Evolutionary conservation across 2,888 invertebrate species (phyloP), one percentile per base, ranked within the genome.

Genomic region (Agriopis aurantiaria): DNA sequence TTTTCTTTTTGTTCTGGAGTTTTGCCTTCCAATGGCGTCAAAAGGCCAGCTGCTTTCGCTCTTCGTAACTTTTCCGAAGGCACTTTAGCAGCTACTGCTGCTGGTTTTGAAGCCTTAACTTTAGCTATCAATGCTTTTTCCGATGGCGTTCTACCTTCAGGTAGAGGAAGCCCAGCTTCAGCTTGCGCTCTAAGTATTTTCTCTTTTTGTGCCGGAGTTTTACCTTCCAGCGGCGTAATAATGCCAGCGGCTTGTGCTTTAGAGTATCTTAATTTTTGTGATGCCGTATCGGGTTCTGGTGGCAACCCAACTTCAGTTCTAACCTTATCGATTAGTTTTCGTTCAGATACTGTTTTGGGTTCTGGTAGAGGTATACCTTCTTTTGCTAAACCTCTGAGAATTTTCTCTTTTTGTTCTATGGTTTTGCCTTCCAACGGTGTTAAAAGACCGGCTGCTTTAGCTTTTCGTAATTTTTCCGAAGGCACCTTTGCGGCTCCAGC

Each of bases 361-460:
- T 79, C 78, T 3, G 82, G 82, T 41, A 53, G 12, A 81, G 63
- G 6, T 77, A 77, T 33, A 80, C 48, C 2, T 81, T 81, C 43
- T 23, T 75, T 74, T 17, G 78, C 75, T 69, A 80, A 73, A 3
- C 63, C 79, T 69, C 52, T 76, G 0, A 85, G 23, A 12, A 86
- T 78, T 60, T 78, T 77, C 75, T 82, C 81, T 66, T 83, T 81
- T 59, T 82, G 69, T 33, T 63, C 61, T 5, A 68, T 57, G 11
- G 80, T 65, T 77, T 80, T 80, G 0, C 82, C 82, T 71, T 81
- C 78, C 43, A 85, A 64, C 0, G 84, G 84, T 10, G 78, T 78
- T 33, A 83, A 67, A 2, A 82, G 17, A 0, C 84, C 84, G 3
- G 76, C 79, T 7, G 65, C 76, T 73, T 76, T 75, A 7, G 78